Evolutionary conservation across 1,140 invertebrate genomes (phyloP).

Genomic region (Meloidogyne floridensis): DNA sequence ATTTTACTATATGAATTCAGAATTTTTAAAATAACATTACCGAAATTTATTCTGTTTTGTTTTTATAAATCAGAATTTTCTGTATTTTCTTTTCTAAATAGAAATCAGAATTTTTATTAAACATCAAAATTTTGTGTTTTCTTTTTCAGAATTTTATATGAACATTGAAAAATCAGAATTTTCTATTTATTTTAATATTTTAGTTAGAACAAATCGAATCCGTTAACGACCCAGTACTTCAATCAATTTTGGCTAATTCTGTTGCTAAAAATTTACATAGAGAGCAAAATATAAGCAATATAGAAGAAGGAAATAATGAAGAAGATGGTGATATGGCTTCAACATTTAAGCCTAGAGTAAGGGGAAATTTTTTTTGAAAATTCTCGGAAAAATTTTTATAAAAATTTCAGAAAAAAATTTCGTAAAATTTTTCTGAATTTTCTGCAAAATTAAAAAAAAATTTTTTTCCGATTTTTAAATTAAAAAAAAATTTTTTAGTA

Average conservation of each 20-base stretch:
- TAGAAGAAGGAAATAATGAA: background rate
- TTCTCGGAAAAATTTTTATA: too few species aligned
- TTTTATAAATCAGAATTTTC: background rate
- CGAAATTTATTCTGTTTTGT: too few species aligned
- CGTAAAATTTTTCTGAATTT: too few species aligned
- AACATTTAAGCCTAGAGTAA: slow-evolving; percentile 25
- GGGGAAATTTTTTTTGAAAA: background rate
- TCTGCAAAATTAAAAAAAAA: too few species aligned
- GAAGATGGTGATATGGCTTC: slow-evolving; percentile 4
- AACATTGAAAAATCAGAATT: slow-evolving; percentile 7
- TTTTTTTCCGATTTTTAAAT: background rate
- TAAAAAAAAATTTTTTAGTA: background rate
- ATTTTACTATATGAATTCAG: too few species aligned
- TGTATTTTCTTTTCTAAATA: background rate
- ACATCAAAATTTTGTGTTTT: background rate
- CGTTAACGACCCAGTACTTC: slow-evolving; percentile 43
- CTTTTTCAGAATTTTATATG: too few species aligned
- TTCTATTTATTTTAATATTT: background rate
- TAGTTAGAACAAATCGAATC: slow-evolving; percentile 40
- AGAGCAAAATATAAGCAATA: background rate
- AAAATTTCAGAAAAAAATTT: too few species aligned
- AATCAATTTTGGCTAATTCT: slow-evolving; percentile 42
- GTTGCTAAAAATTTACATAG: slow-evolving; percentile 16
- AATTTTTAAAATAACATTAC: too few species aligned
- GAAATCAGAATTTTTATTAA: background rate